These are phyloP conservation scores for Actinernus sp. DNA, from an alignment of 92 coral and sea anemone species.

Conservation along the genomic window DNA sequence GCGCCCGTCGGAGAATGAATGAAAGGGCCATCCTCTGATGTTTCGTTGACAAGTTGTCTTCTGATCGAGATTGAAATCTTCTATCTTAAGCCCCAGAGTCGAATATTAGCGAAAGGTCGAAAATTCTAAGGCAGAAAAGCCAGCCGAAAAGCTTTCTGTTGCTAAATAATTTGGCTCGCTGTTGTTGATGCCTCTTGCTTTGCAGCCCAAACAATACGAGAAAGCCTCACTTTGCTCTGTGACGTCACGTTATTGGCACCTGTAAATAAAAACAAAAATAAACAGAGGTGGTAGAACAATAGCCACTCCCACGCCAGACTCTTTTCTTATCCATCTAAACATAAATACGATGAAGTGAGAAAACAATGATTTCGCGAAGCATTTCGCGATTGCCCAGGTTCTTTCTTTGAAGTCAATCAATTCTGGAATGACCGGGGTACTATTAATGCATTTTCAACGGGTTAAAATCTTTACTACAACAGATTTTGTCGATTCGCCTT, in stretches of 20 bases:
- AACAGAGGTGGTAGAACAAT: conserved; percentile 88
- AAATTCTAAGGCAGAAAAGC: conserved; percentile 16
- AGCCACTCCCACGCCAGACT: conserved; percentile 87
- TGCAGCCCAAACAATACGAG: conserved; percentile 86
- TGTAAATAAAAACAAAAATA: conserved; percentile 99
- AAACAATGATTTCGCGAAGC: conserved; percentile 18
- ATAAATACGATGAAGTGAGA: conserved; percentile 62
- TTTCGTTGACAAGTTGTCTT: conserved; percentile 52
- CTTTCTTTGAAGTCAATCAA: conserved; percentile 1
- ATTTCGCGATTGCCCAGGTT: conserved; percentile 7
- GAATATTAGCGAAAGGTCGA: conserved; percentile 17
- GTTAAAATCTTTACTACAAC: conserved; percentile 19
- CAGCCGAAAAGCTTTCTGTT: conserved; percentile 41
- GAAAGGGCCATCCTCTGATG: conserved; percentile 59
- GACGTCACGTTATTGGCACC: conserved; percentile 99
- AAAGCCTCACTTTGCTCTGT: conserved; percentile 89
- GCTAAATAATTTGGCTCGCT: conserved; percentile 67
- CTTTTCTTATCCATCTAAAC: conserved; percentile 82
- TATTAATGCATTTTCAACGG: conserved; percentile 44
- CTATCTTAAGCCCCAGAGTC: conserved; percentile 28
- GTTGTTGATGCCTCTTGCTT: conserved; percentile 88
- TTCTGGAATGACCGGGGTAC: conserved; percentile 39
- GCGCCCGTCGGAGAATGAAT: conserved; percentile 49
- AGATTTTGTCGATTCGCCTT: neutral
- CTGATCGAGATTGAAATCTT: conserved; percentile 55